These are phyloP conservation scores for Melikaiella ostensackeni DNA, from an alignment of 2,888 invertebrate species.

Conservation along the genomic window DNA sequence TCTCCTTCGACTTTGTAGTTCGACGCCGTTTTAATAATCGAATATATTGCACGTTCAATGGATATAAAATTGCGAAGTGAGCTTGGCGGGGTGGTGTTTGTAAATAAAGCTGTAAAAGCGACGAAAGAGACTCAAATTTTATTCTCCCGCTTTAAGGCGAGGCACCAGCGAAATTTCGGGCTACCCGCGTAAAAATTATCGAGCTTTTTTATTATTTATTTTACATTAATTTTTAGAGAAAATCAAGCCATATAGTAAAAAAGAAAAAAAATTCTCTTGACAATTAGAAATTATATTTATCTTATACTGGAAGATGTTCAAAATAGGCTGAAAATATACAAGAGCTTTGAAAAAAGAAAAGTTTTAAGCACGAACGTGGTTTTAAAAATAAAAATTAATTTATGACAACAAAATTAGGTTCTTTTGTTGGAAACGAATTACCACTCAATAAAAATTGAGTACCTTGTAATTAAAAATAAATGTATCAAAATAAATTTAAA, in stretches of 20 bases:
- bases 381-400: no score
- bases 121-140: constrained; percentile 45
- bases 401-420: no score
- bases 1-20: constrained; percentile 46
- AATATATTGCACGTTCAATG: constrained; percentile 57
- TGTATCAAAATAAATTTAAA: no score
- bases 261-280: not conserved
- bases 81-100: constrained; percentile 66
- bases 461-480: no score
- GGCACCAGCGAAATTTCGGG: not conserved
- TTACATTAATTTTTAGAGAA: not conserved
- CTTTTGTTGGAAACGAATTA: no score
- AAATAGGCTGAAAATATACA: no score
- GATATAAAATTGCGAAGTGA: constrained; percentile 48
- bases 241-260: not conserved
- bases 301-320: not conserved
- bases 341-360: no score
- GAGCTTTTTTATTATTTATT: not conserved
- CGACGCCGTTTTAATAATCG: constrained; percentile 54
- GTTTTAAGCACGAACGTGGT: no score
- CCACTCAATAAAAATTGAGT: no score
- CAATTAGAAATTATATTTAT: not conserved
- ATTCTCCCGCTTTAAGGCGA: constrained; percentile 6
- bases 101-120: constrained; percentile 69
- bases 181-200: not conserved